Evolutionary conservation across 2,888 invertebrate species (phyloP).

Genomic region (Latheticus oryzae): DNA sequence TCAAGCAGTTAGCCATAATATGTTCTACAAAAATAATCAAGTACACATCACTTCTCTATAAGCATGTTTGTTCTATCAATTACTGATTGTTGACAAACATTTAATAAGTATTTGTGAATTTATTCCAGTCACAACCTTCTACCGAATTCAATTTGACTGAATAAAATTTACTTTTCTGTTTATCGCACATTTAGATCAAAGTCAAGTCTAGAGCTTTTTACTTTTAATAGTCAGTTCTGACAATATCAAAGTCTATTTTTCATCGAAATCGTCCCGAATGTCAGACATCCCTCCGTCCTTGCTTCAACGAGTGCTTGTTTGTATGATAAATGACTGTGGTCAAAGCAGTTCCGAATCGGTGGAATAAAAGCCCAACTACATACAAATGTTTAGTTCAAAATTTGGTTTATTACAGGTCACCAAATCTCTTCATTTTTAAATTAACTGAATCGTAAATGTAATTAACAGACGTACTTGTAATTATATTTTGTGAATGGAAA

Average conservation of each 20-base stretch:
- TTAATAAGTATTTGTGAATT: no score
- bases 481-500: no score
- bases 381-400: slow-evolving; percentile 38
- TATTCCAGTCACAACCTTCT: no score
- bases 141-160: slow-evolving; percentile 3
- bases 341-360: slow-evolving; percentile 29
- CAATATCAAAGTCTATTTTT: slow-evolving; percentile 46
- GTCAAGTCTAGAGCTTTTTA: slow-evolving; percentile 34
- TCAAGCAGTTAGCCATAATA: no score
- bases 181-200: slow-evolving; percentile 16
- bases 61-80: no score
- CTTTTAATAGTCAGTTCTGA: slow-evolving; percentile 46
- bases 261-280: slow-evolving; percentile 49
- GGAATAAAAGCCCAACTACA: slow-evolving; percentile 40
- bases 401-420: slow-evolving; percentile 10
- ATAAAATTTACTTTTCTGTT: slow-evolving; percentile 20
- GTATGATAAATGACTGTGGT: slow-evolving; percentile 42
- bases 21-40: no score
- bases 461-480: no score
- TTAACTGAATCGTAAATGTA: no score
- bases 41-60: no score
- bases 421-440: no score
- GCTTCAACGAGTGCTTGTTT: slow-evolving; percentile 40
- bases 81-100: no score
- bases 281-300: slow-evolving; percentile 45